These are phyloP conservation scores for Aspidiotus rigidus DNA, from an alignment of 2,888 invertebrate genomes.

Conservation along the genomic window DNA sequence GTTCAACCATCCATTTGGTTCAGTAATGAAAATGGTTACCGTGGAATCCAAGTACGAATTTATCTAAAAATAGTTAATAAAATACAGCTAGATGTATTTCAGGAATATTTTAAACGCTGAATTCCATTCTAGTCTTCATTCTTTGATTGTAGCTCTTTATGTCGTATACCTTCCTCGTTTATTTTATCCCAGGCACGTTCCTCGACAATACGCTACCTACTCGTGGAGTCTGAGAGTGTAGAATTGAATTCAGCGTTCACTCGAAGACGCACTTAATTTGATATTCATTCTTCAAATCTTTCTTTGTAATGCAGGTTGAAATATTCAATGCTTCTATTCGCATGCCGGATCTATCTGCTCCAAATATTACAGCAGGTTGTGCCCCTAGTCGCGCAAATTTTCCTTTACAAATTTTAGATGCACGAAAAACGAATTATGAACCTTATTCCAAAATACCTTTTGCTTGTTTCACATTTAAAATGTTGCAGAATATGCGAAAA, in stretches of 20 bases:
- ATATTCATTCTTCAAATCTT: too few species aligned
- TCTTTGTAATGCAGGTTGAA: neutral
- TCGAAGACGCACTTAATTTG: too few species aligned
- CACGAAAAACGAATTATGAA: constrained; percentile 8
- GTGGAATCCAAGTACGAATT: constrained; percentile 13
- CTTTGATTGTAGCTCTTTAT: too few species aligned
- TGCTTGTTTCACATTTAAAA: constrained; percentile 15
- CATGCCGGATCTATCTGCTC: constrained; percentile 1
- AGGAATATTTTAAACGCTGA: too few species aligned
- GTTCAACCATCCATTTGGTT: constrained; percentile 9
- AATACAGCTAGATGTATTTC: too few species aligned
- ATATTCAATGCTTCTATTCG: constrained; percentile 11
- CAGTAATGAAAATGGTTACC: constrained; percentile 17
- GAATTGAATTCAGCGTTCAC: too few species aligned
- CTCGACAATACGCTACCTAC: too few species aligned
- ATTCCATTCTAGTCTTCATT: too few species aligned
- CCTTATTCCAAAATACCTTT: constrained; percentile 18
- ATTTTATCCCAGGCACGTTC: too few species aligned
- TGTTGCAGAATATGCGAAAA: neutral
- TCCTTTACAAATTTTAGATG: neutral
- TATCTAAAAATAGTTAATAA: neutral
- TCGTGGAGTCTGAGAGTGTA: too few species aligned
- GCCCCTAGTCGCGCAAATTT: neutral
- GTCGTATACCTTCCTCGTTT: too few species aligned
- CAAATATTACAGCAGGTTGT: neutral